Base-by-base conservation (phyloP, 2,113 vertebrate genomes). In the Aramus guarauna region DNA sequence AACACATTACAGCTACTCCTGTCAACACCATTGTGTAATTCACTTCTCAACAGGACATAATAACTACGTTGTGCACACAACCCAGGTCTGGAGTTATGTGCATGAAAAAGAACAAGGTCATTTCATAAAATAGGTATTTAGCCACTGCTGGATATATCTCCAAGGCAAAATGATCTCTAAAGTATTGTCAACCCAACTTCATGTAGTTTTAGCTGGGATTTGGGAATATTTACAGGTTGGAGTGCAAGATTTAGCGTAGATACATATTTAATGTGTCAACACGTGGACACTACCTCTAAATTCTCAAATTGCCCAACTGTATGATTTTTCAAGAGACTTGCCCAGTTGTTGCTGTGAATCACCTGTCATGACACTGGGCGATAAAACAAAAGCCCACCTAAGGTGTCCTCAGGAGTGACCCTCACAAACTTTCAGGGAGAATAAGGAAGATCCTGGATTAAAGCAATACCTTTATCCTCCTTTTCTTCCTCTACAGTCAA, bases 31-130 rank as follows among this genome's bases (percentile, higher is more conserved):
- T 3, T 39, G 66, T 30, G 67, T 19, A 12, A 37, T 6, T 27
- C 24, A 20, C 26, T n/a, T 36, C 73, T 58, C 48, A 59, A 6
- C 15, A 39, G 37, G 30, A 9, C 6, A 4, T 2, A 9, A 26
- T 2, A 36, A 39, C 26, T 21, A 20, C 26, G 1, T 2, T 3
- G 23, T 14, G 34, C 67, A 30, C 48, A 8, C 22, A n/a, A 0
- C 14, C 24, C 13, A 3, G n/a, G 9, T 21, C 43, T 76, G 91
- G 8, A 80, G 24, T 17, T 23, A 11, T 0, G 8, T 15, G 34
- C n/a, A 41, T 27, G 48, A 66, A 43, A 84, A 43, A 45, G 27
- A 60, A 26, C 9, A 34, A 67, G 41, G 37, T 9, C 1, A 1
- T 7, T 48, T 10, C n/a, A 63, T 37, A 17, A 80, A 76, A 63